Base-by-base conservation (phyloP, 2,888 invertebrate species). In the Carabus problematicus region DNA sequence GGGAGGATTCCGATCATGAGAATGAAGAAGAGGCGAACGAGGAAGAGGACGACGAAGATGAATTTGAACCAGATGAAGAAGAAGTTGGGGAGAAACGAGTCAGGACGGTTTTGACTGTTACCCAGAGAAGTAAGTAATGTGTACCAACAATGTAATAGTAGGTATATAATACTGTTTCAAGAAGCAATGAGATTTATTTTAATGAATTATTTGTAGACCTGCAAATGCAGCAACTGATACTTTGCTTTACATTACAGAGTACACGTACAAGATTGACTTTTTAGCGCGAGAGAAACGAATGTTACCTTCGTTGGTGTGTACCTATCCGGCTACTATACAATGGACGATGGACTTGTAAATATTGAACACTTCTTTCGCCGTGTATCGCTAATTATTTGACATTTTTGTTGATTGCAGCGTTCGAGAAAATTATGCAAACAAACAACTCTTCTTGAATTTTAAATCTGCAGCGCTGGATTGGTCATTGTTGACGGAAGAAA, bases 331-430 rank as follows among this genome's bases (percentile, higher is more conserved):
- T 42, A 77, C 79, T 14, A 75, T 74, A 42, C 69, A 74, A 16
- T 80, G 77, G 76, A 78, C 78, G 2, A 70, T 72, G 6, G 73
- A 78, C 70, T 81, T 80, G 81, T 81, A 76, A 77, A 79, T 77
- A 70, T 43, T 47, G 41, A 19, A 41, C 47, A 63, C 58, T 54
- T n/a, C 42, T 47, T 29, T 2, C 29, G 11, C 12, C 3, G 43
- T 43, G 12, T n/a, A 4, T 49, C 4, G 8, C 12, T 49, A 47
- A 49, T 49, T 9, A 11, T 9, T n/a, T 9, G 14, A 8, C 12
- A 49, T 49, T 9, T 2, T 8, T 11, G 11, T 61, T 40, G n/a
- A 43, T 69, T 56, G 19, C 45, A 62, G 62, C 56, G 40, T 43
- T 7, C 19, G 16, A 11, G 9, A 66, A 39, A 55, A 60, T 29